A percentile compares a stretch with the other conserved stretches of the same genome.
Evolutionary conservation across 2,797 vertebrate species (phyloP).

Genomic region (Simalia tracyae): DNA sequence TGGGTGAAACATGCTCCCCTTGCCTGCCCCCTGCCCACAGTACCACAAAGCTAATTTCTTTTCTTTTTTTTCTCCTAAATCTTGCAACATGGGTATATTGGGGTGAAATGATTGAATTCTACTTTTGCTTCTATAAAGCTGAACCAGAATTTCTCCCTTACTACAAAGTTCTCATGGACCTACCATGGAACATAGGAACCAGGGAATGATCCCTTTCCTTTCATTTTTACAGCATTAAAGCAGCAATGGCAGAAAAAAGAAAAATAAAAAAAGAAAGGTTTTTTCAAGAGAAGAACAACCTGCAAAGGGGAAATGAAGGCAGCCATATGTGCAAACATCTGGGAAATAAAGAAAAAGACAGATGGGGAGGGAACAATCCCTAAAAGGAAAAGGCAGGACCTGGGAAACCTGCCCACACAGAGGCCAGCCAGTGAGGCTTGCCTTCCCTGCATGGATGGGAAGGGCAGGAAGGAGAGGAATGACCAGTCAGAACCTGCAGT

Average conservation of each 20-base stretch:
- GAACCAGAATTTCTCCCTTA: neutral
- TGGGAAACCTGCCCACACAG: neutral
- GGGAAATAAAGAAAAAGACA: neutral
- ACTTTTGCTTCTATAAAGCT: neutral
- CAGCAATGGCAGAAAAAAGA: neutral
- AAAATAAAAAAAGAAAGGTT: neutral
- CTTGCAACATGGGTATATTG: neutral
- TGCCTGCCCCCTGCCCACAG: too few relatives aligned
- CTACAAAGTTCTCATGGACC: neutral
- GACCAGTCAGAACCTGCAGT: neutral
- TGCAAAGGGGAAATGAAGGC: neutral
- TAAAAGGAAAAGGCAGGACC: neutral
- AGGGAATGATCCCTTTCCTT: neutral
- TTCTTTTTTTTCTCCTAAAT: neutral
- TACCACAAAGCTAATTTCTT: neutral
- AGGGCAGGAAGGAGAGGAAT: neutral
- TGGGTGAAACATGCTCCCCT: too few relatives aligned
- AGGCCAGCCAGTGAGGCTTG: too few relatives aligned
- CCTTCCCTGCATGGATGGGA: neutral
- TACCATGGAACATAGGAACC: neutral
- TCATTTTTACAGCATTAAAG: neutral
- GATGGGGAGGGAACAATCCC: neutral
- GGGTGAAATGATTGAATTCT: neutral
- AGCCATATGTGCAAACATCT: neutral
- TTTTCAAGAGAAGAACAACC: neutral